Conservation (phyloP, 1,140 invertebrate genomes). For the Cotesia vestalis region DNA sequence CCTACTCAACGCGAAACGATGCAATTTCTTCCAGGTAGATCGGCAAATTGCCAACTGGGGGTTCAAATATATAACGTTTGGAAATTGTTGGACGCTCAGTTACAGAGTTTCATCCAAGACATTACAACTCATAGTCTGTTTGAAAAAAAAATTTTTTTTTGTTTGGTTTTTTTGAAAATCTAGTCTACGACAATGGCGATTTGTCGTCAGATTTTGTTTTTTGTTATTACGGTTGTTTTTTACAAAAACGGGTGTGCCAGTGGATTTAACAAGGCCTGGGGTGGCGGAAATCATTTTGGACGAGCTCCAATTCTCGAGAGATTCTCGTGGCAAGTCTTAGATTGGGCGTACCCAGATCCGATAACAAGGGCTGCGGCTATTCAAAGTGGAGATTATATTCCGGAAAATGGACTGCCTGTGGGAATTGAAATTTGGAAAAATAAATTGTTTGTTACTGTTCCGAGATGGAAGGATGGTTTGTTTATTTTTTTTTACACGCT, state of each 20-base stretch:
- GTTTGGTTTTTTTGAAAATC: too few relatives aligned
- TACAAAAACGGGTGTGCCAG: slow-evolving; percentile 7
- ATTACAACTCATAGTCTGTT: not conserved
- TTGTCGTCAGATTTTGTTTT: not conserved
- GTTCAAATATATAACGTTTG: slow-evolving; percentile 11
- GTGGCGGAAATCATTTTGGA: slow-evolving; percentile 41
- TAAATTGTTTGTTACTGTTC: slow-evolving; percentile 80
- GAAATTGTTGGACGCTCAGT: not conserved
- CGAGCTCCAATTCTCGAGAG: slow-evolving; percentile 70
- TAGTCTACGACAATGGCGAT: not conserved
- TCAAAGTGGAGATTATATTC: slow-evolving; percentile 71
- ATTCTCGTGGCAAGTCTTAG: slow-evolving; percentile 78
- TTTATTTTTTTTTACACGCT: slow-evolving; percentile 39
- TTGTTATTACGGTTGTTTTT: not conserved
- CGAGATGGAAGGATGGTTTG: slow-evolving; percentile 76
- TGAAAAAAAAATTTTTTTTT: not conserved
- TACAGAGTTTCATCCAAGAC: not conserved
- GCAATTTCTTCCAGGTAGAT: slow-evolving; percentile 14
- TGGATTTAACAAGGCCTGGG: slow-evolving; percentile 28
- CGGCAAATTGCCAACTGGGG: not conserved
- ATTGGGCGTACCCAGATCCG: slow-evolving; percentile 76
- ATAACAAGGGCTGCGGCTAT: slow-evolving; percentile 71
- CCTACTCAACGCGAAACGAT: not conserved
- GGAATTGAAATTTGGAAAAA: slow-evolving; percentile 81
- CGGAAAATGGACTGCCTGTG: slow-evolving; percentile 79